Conservation (phyloP, 2,113 vertebrate species). For the Xenopus tropicalis region DNA sequence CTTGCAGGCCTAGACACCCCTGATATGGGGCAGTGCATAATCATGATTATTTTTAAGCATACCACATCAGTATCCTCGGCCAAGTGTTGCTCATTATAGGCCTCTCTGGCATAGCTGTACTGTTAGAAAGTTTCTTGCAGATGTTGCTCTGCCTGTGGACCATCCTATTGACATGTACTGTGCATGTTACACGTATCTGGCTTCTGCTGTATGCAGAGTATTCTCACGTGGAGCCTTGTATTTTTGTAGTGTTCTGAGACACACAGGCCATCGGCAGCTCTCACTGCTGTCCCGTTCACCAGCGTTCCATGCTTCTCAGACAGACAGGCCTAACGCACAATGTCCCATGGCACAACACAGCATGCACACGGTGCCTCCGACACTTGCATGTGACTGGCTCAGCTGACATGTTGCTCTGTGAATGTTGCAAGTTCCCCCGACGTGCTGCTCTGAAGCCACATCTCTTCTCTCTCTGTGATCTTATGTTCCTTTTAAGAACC, state of each 20-base stretch:
- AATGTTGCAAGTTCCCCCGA: slow-evolving; percentile 9
- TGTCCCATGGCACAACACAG: too few species aligned
- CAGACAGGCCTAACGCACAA: too few species aligned
- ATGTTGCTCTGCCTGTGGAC: not conserved
- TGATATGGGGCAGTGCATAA: too few species aligned
- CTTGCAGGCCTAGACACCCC: too few species aligned
- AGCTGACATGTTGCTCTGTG: slow-evolving; percentile 14
- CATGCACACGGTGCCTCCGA: too few species aligned
- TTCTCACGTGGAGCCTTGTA: not conserved
- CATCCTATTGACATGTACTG: not conserved
- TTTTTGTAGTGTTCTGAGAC: not conserved
- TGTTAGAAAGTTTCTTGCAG: too few species aligned
- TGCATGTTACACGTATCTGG: not conserved
- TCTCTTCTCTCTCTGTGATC: not conserved
- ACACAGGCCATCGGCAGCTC: not conserved
- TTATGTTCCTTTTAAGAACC: not conserved
- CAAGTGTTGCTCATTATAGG: too few species aligned
- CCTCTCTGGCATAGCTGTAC: too few species aligned
- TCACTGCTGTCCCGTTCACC: not conserved
- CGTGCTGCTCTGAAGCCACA: slow-evolving; percentile 7
- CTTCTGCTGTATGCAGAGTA: too few species aligned
- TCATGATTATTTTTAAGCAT: too few species aligned
- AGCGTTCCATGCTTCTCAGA: too few species aligned
- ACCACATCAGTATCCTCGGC: too few species aligned
- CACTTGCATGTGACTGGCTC: not conserved